Evolutionary conservation across 2,888 invertebrate genomes (phyloP), one percentile per base, ranked within the genome.

Genomic region (Cetonia aurata): DNA sequence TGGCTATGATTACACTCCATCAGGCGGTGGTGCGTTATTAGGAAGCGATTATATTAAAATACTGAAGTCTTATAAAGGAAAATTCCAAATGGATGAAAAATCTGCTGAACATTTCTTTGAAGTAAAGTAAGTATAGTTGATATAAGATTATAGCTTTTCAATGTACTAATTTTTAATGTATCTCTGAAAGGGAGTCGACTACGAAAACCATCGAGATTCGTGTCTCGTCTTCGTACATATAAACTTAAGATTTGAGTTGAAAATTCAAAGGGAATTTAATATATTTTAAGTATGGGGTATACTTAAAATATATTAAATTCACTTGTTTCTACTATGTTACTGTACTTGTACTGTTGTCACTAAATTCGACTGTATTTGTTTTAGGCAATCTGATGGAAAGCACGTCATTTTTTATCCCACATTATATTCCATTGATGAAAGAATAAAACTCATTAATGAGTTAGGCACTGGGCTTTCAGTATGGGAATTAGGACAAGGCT

Each of bases 401-500:
- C 93, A 94, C 81, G 88, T 91, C 74, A 90, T 97, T 42, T 97
- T 95, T 84, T 98, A 92, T 85, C 98, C 98, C 3, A 94, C 96
- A 0, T 84, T 97, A n/a, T 89, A 91, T 79, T 96, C 97, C 0
- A 91, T 98, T 75, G 88, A 93, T 73, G 88, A 90, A 80, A 87
- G 98, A 75, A 85, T 98, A 13, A 90, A 95, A 71, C 85, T 97
- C 57, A 95, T 96, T 0, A 86, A 88, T 70, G 90, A 94, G 80
- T 87, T 95, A 65, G 93, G 94, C 8, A 92, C 92, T 1, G 96
- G 97, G 0, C 87, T 98, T 53, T 93, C 96, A 0, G 91, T 98
- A 78, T 98, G 98, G 98, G 98, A 98, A 82, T 85, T 97, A n/a
- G 98, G 98, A 0, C 98, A 98, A 85, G 98, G 98, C 19, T 86